These are phyloP conservation scores for Notechis scutatus DNA, from an alignment of 2,113 vertebrate genomes.

Conservation along the genomic window DNA sequence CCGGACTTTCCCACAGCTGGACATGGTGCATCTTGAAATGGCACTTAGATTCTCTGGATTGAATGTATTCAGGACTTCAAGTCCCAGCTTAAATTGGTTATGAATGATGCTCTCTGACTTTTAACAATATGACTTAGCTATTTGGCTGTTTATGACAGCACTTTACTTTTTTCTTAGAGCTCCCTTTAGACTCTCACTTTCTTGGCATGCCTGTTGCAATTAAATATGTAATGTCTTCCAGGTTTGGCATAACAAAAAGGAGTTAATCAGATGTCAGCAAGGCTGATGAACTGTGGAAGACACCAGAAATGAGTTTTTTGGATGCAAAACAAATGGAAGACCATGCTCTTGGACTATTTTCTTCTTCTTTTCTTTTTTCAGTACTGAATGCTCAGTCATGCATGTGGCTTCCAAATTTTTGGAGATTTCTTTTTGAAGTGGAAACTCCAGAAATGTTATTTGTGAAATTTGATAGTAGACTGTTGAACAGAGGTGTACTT, in stretches of 20 bases:
- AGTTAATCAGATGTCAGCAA: constrained; percentile 14
- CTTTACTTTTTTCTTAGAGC: constrained; percentile 16
- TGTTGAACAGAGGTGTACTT: not conserved
- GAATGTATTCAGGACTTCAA: not conserved
- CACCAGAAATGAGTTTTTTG: not conserved
- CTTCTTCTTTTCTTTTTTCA: not conserved
- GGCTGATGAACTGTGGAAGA: not conserved
- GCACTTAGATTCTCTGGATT: not conserved
- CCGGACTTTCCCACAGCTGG: not conserved
- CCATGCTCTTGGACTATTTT: not conserved
- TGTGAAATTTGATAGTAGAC: not conserved
- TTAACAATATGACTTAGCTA: not conserved
- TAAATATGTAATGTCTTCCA: constrained; percentile 10
- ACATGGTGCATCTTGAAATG: not conserved
- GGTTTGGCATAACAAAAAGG: constrained; percentile 3
- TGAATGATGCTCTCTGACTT: constrained; percentile 5
- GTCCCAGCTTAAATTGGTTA: not conserved
- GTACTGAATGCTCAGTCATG: not conserved
- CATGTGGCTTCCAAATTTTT: not conserved
- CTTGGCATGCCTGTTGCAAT: constrained; percentile 14
- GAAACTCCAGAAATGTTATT: not conserved
- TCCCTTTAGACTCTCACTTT: not conserved
- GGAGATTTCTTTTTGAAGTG: not conserved
- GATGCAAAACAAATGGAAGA: not conserved
- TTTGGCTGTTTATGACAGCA: not conserved